Base-by-base conservation (phyloP, 2,888 invertebrate species). In the Drosophila demipolita region DNA sequence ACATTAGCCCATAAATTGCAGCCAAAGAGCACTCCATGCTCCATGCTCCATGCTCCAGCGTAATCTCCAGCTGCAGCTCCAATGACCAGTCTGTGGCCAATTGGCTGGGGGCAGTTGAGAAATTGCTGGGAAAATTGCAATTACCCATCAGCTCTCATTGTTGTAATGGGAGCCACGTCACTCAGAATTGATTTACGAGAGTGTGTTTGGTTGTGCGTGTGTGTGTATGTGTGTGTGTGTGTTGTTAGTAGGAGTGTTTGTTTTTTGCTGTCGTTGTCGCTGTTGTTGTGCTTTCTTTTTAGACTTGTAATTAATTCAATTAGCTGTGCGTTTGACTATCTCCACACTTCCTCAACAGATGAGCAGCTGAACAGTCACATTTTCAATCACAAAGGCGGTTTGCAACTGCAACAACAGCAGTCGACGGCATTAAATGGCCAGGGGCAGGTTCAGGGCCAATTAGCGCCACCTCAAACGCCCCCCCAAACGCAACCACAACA, bases 371-470 rank as follows among this genome's bases (percentile, higher is more conserved):
- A 94, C 76, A 95, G 95, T 83, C 96, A 95, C 91, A 96, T 96
- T 90, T 96, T 96, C 93, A 96, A 95, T 91, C 96, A 96, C 93
- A 96, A 96, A 93, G 95, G 94, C 83, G 96, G 96, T 62, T 93
- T 96, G 88, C 94, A 94, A 87, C 92, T 96, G 82, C 83, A 83
- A 45, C 80, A 57, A 1, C 55, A 68, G 78, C 75, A 64, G 45
- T 17, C 53, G 33, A 11, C 32, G 6, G 42, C 50, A 12, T 42
- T 61, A 26, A 69, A 50, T 35, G 94, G 75, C 5, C 84, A 82
- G 68, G 88, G 83, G 40, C 78, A 84, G 64, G 63, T 59, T 63
- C 74, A 75, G 60, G 68, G 62, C 23, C 73, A 74, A 45, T 42
- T n/a, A n/a, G 52, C 68, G 6, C 48, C 58, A 32, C 55, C 59